Evolutionary conservation across 2,113 vertebrate genomes (phyloP), one percentile per base, ranked within the genome.

Genomic region (Bagarius yarrelli): DNA sequence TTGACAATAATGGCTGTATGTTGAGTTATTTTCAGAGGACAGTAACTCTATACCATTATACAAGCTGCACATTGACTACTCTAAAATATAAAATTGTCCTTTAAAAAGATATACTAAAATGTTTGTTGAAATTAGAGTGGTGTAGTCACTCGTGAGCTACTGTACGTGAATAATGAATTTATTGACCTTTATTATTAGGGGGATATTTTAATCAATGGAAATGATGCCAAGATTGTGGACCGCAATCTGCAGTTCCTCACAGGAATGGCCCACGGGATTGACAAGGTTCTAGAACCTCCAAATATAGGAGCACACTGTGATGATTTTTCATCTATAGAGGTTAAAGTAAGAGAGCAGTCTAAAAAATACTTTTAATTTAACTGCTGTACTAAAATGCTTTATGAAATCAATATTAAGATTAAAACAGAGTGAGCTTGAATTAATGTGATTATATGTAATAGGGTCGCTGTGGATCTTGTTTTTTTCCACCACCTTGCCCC

Each of bases 301-400:
- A 94, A 95, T 47, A 90, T 98, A 69, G 98, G 97, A 40, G 95
- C 96, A 6, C 93, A 94, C 67, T 99, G 98, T 78, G 95, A 99
- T 75, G 84, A 63, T 36, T 80, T 95, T 30, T 81, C 83, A 83
- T 88, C 88, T n/a, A 83, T 3, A 25, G 91, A 90, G 50, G 47
- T 81, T 18, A 56, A 74, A 0, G 91, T 93, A 80, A 84, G 69
- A 21, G 1, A 59, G 70, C 16, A 23, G 21, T 40, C 16, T 66
- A 16, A 44, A 63, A 50, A 77, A 25, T 5, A 8, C 13, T 70
- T 47, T 70, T 18, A 70, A 27, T 70, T 12, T 44, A 64, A 34
- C 30, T 63, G 18, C 30, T 56, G 13, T 60, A 61, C 70, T 30
- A 64, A 64, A 25, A 63, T 52, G n/a, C 15, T 19, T 71, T 71